Percentiles rank a stretch among this genome's conserved stretches.
Conservation (phyloP, 2,113 vertebrate genomes). For the Haplochromis burtoni region DNA sequence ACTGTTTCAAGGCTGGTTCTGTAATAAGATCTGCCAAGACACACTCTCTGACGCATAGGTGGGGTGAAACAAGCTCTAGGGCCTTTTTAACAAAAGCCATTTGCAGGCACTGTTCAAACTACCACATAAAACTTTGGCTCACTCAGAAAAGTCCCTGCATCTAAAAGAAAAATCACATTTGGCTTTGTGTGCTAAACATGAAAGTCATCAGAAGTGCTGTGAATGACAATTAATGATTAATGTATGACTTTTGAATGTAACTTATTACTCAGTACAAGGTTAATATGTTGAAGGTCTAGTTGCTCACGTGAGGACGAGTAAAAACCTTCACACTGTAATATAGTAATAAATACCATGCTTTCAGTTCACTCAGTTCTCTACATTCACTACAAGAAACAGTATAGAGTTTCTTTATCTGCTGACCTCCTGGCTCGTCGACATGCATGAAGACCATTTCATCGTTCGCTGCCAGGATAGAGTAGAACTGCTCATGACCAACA, state of each 20-base stretch:
- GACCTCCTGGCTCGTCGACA: slow-evolving; percentile 88
- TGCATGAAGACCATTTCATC: slow-evolving; percentile 95
- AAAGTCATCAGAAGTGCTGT: background rate
- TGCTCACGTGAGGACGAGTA: fast-evolving
- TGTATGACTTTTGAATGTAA: fast-evolving
- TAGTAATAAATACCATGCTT: background rate
- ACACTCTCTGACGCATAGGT: background rate
- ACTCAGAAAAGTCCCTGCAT: background rate
- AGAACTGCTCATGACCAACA: slow-evolving; percentile 91
- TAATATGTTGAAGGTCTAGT: background rate
- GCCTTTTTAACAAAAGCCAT: background rate
- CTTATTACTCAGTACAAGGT: background rate
- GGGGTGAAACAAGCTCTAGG: background rate
- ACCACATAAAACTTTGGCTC: background rate
- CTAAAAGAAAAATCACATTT: background rate
- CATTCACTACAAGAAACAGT: background rate
- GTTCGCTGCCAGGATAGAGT: slow-evolving; percentile 87
- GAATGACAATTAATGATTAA: background rate
- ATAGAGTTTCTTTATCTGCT: slow-evolving; percentile 11
- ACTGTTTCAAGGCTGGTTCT: fast-evolving
- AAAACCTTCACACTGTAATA: background rate
- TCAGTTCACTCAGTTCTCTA: background rate
- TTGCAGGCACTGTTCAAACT: background rate
- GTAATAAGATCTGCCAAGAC: background rate
- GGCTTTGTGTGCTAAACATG: background rate